Conservation (phyloP, 2,888 invertebrate genomes). For the Drosophila nigritarsus region DNA sequence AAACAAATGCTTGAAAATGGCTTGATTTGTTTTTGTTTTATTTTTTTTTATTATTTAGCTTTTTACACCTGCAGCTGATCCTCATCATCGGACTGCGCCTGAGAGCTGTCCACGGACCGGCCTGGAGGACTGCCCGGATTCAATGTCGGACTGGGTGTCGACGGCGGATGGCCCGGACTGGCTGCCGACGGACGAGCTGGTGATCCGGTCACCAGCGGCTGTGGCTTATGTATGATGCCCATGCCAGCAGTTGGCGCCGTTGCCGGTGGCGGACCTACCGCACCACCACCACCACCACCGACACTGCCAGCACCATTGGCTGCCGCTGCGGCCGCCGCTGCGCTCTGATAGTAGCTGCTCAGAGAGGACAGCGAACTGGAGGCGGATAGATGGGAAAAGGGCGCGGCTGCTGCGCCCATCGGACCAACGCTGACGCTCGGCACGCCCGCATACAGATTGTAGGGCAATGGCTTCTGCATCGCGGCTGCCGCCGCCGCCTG, state of each 20-base stretch:
- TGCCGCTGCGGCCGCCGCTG: slow-evolving; percentile 70
- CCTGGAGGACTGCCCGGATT: slow-evolving; percentile 85
- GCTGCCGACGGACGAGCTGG: slow-evolving; percentile 45
- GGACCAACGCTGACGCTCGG: slow-evolving; percentile 82
- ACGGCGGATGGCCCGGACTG: slow-evolving; percentile 64
- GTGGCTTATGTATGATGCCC: slow-evolving; percentile 49
- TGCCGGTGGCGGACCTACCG: slow-evolving; percentile 13
- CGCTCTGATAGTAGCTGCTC: slow-evolving; percentile 87
- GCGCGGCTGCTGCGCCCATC: slow-evolving; percentile 83
- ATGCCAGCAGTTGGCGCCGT: slow-evolving; percentile 19
- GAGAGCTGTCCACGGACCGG: slow-evolving; percentile 84
- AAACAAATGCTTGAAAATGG: slow-evolving; percentile 30
- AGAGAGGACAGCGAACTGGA: slow-evolving; percentile 88
- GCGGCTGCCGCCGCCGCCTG: slow-evolving; percentile 92
- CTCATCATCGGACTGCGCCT: slow-evolving; percentile 84
- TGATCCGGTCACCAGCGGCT: slow-evolving; percentile 39
- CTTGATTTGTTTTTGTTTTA: slow-evolving; percentile 1
- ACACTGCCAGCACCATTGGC: slow-evolving; percentile 27
- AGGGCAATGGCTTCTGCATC: slow-evolving; percentile 95
- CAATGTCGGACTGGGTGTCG: slow-evolving; percentile 84
- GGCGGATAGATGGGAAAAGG: slow-evolving; percentile 86
- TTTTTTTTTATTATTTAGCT: not conserved
- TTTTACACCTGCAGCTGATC: slow-evolving; percentile 85
- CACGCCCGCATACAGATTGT: slow-evolving; percentile 86
- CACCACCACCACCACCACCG: slow-evolving; percentile 14